Evolutionary conservation across 2,113 vertebrate genomes (phyloP).

Genomic region (Megaleporinus macrocephalus): DNA sequence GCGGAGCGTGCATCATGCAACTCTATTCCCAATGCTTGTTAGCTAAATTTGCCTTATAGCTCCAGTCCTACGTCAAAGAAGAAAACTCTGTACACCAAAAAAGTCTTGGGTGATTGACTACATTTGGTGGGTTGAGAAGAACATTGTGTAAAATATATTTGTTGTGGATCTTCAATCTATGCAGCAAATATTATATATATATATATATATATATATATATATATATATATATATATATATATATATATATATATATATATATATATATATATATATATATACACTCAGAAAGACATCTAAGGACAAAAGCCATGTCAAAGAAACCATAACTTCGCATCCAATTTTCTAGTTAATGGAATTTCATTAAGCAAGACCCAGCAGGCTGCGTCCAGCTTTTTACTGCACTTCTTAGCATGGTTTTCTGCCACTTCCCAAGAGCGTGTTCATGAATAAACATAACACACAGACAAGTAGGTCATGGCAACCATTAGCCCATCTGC

Average conservation of each 20-base stretch:
- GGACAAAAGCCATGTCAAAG: background rate
- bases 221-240: no score
- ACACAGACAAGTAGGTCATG: conserved; percentile 51
- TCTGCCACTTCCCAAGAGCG: conserved; percentile 23
- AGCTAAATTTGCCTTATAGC: no score
- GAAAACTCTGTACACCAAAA: background rate
- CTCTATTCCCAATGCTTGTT: no score
- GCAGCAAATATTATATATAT: no score
- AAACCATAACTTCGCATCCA: background rate
- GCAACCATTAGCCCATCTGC: conserved; percentile 55
- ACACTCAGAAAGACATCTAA: no score
- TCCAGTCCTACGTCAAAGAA: background rate
- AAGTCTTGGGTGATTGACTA: background rate
- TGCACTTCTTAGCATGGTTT: background rate
- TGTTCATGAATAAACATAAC: conserved; percentile 55
- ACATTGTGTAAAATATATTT: no score
- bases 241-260: no score
- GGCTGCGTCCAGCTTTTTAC: background rate
- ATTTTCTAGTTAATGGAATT: background rate
- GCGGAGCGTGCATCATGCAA: no score
- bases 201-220: no score
- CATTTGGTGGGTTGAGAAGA: no score
- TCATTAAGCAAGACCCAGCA: background rate
- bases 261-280: no score
- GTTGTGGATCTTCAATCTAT: no score